Evolutionary conservation across 2,888 invertebrate genomes (phyloP).

Genomic region (Toxonevra muliebris): DNA sequence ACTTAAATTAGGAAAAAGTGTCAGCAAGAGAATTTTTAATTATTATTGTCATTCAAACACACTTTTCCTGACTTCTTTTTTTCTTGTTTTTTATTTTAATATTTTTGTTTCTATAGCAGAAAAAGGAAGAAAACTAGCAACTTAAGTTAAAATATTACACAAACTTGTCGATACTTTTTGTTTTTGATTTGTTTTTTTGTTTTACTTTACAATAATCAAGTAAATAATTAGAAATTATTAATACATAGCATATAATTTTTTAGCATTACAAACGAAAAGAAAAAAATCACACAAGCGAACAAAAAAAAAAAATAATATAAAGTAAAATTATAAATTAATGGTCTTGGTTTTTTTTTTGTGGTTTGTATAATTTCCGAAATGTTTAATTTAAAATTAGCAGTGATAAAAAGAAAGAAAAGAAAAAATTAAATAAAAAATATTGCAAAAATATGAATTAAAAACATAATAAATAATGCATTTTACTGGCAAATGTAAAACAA

Average conservation of each 20-base stretch:
- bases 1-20: slow-evolving; percentile 18
- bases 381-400: slow-evolving; percentile 19
- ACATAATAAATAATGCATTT: slow-evolving; percentile 5
- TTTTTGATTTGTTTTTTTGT: slow-evolving; percentile 25
- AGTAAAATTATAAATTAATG: slow-evolving; percentile 32
- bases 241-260: slow-evolving; percentile 24
- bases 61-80: too few species aligned
- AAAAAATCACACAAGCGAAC: slow-evolving; percentile 36
- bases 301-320: slow-evolving; percentile 33
- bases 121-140: slow-evolving; percentile 49
- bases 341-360: slow-evolving; percentile 2
- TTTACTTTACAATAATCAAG: slow-evolving; percentile 35
- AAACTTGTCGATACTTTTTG: slow-evolving; percentile 40
- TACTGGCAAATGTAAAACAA: slow-evolving; percentile 27
- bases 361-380: slow-evolving; percentile 2
- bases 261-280: slow-evolving; percentile 36
- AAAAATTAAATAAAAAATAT: slow-evolving; percentile 11
- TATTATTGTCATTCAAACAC: too few species aligned
- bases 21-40: slow-evolving; percentile 30
- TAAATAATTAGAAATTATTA: slow-evolving; percentile 30
- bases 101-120: slow-evolving; percentile 23
- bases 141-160: slow-evolving; percentile 53
- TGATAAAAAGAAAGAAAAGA: slow-evolving; percentile 28
- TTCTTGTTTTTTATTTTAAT: slow-evolving; percentile 22
- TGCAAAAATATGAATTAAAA: slow-evolving; percentile 22